Base-by-base conservation (phyloP, 1,140 invertebrate genomes). In the Helicoverpa armigera region DNA sequence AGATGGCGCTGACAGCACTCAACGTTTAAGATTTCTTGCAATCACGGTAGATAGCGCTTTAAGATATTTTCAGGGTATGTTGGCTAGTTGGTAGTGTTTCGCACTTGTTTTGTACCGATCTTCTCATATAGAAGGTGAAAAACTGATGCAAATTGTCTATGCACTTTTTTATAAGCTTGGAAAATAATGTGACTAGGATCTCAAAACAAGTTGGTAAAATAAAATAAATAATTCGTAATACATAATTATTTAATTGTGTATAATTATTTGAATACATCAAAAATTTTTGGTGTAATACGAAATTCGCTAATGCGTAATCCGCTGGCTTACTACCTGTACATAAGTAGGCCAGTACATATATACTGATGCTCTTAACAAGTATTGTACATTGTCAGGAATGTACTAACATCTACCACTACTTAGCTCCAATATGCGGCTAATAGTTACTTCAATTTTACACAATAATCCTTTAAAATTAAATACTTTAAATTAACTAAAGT, bases 251-350 rank as follows among this genome's bases (percentile, higher is more conserved):
- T 92, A 91, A 89, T 92, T 87, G 87, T 89, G 87, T 92, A 91
- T 90, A 91, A 85, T 86, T 91, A 92, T 88, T 92, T 90, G 90
- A 92, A 92, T 94, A 92, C 91, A 94, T 92, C 89, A 92, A 91
- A 89, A 83, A 86, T 92, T 94, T 94, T 94, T 94, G 92, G 92
- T 94, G 90, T 92, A 92, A 91, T 89, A 91, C 85, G 88, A 89
- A 91, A 92, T 87, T 87, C 90, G 90, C 90, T 88, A 88, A 88
- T 79, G 83, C 88, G 85, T 51, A 81, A 83, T 80, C 65, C 79
- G 83, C 84, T 86, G 90, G 87, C 90, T 87, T 63, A 79, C 78
- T 83, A 83, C 81, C 48, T 79, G 54, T 82, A 81, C 58, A 77
- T 69, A 82, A 82, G 85, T 91, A 91, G 92, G 91, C 90, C 92